phyloP scores from a whole-genome alignment of 2,888 invertebrate genomes.

The Tipula confusa region DNA sequence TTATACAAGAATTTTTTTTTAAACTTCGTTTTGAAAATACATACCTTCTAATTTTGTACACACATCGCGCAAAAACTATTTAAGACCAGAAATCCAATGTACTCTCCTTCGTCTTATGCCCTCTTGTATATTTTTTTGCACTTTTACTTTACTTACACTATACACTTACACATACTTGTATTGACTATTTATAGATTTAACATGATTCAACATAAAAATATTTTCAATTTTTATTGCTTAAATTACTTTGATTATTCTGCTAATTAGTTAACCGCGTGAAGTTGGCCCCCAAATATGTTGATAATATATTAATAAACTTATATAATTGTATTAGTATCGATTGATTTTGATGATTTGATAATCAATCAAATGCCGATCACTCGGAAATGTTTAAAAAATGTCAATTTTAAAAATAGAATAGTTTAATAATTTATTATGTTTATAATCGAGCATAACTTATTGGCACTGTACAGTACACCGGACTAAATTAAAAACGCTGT shows the following conservation, averaged over 20 bases:
- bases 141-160: neutral
- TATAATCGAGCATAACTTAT: too few relatives aligned
- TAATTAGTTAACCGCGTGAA: neutral
- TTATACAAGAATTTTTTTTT: neutral
- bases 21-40: neutral
- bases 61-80: neutral
- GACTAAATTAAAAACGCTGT: too few relatives aligned
- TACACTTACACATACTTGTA: neutral
- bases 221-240: neutral
- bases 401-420: too few relatives aligned
- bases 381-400: too few relatives aligned
- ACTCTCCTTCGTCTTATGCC: neutral
- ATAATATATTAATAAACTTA: neutral
- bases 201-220: constrained; percentile 12
- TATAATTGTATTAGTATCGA: neutral
- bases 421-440: too few relatives aligned
- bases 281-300: neutral
- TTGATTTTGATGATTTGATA: neutral
- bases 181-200: neutral
- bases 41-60: constrained; percentile 3
- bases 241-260: neutral
- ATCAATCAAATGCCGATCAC: too few relatives aligned
- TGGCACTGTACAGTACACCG: too few relatives aligned
- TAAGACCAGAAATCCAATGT: neutral
- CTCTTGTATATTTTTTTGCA: neutral